Percentiles rank a stretch among this genome's conserved stretches.
These are phyloP conservation scores for Calephelis perditalis DNA, from an alignment of 2,888 invertebrate species.

Conservation along the genomic window DNA sequence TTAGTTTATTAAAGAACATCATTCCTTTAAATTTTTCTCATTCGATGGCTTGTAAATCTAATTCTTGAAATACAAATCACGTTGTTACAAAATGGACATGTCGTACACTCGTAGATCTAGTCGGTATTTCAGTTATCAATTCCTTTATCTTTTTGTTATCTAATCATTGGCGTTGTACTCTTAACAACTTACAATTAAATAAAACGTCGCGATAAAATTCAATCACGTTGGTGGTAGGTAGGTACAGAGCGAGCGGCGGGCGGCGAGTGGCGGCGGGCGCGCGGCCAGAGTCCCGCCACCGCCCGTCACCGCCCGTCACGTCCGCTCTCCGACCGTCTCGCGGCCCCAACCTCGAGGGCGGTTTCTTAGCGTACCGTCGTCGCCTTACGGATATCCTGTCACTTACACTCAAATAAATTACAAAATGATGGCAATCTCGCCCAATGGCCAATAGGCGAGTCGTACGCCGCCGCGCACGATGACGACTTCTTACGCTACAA, in stretches of 20 bases:
- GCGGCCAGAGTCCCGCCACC: conserved; percentile 31
- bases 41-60: too few species aligned
- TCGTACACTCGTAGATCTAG: background rate
- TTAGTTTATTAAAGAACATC: too few species aligned
- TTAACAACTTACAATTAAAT: conserved; percentile 29
- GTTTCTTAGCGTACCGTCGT: conserved; percentile 16
- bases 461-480: conserved; percentile 28
- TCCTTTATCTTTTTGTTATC: conserved; percentile 26
- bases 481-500: conserved; percentile 31
- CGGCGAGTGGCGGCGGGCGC: background rate
- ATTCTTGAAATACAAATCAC: background rate
- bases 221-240: conserved; percentile 19
- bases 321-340: conserved; percentile 21
- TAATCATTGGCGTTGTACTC: conserved; percentile 27
- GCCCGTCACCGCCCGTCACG: conserved; percentile 20
- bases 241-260: background rate
- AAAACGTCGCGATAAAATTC: conserved; percentile 25
- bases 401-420: conserved; percentile 34
- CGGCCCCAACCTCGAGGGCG: background rate
- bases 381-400: conserved; percentile 35
- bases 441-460: conserved; percentile 33
- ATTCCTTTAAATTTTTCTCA: too few species aligned
- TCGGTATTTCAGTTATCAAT: conserved; percentile 14
- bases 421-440: conserved; percentile 36
- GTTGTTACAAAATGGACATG: background rate